These are phyloP conservation scores for Crotalus horridus DNA, from an alignment of 2,113 vertebrate species.

Conservation along the genomic window DNA sequence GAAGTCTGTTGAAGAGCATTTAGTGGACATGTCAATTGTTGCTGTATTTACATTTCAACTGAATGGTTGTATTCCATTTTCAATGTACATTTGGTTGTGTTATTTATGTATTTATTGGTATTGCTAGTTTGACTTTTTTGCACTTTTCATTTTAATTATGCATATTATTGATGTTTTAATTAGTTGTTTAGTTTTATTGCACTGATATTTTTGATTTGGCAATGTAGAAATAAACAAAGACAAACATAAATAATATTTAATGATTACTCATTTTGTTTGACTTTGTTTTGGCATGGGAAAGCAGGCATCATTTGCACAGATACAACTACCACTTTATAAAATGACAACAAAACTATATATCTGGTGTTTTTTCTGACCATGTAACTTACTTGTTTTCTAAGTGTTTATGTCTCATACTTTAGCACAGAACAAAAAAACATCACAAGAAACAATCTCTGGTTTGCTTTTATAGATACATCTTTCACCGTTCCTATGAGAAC, in stretches of 20 bases:
- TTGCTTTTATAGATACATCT: background rate
- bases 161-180: background rate
- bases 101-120: background rate
- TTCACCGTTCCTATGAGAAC: background rate
- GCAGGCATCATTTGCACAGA: background rate
- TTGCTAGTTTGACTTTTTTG: background rate
- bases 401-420: background rate
- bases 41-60: background rate
- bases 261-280: background rate
- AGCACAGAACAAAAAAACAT: background rate
- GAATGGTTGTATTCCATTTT: background rate
- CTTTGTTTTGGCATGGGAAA: background rate
- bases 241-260: background rate
- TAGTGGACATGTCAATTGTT: background rate
- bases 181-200: background rate
- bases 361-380: background rate
- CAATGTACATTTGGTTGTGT: background rate
- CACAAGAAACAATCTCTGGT: background rate
- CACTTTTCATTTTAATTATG: background rate
- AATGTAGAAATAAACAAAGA: background rate
- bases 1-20: background rate
- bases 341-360: background rate
- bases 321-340: background rate
- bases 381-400: background rate
- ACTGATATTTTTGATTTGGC: background rate